phyloP scores from a whole-genome alignment of 2,888 invertebrate species.

The Lathronympha strigana region DNA sequence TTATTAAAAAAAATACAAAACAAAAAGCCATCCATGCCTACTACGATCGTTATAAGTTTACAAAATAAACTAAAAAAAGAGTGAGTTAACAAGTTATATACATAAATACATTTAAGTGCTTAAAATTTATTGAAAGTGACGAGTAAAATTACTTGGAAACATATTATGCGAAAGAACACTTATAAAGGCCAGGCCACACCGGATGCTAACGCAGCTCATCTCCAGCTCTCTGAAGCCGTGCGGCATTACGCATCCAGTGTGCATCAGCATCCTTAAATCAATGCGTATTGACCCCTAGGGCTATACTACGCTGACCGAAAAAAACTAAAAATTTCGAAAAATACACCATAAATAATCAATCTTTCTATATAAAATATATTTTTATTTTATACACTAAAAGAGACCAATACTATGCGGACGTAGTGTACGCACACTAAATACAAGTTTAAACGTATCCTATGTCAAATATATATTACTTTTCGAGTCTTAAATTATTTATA shows the following conservation, averaged over 20 bases:
- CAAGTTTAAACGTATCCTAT: slow-evolving; percentile 55
- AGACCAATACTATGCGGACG: slow-evolving; percentile 47
- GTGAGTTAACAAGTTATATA: slow-evolving; percentile 71
- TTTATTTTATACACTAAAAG: slow-evolving; percentile 53
- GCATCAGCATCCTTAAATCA: too few relatives aligned
- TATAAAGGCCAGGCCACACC: too few relatives aligned
- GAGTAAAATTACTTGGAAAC: slow-evolving; percentile 54
- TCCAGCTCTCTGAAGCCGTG: too few relatives aligned
- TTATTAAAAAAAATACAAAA: slow-evolving; percentile 79
- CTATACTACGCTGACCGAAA: slow-evolving; percentile 54
- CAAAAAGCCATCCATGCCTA: slow-evolving; percentile 72
- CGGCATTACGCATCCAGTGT: too few relatives aligned
- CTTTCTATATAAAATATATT: slow-evolving; percentile 68
- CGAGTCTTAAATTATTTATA: slow-evolving; percentile 71
- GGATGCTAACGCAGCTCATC: too few relatives aligned
- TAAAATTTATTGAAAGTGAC: slow-evolving; percentile 53
- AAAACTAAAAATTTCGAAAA: slow-evolving; percentile 70
- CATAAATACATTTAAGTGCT: slow-evolving; percentile 60
- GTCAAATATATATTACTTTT: slow-evolving; percentile 69
- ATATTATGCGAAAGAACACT: slow-evolving; percentile 51
- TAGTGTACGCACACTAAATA: slow-evolving; percentile 35
- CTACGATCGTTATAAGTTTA: slow-evolving; percentile 70
- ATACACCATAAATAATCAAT: slow-evolving; percentile 61
- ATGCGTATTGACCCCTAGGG: slow-evolving; percentile 50
- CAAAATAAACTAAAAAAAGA: slow-evolving; percentile 69